Percentiles rank a stretch among this genome's conserved stretches.
These are phyloP conservation scores for Halichoerus grypus DNA, from an alignment of 2,113 vertebrate species.

Conservation along the genomic window DNA sequence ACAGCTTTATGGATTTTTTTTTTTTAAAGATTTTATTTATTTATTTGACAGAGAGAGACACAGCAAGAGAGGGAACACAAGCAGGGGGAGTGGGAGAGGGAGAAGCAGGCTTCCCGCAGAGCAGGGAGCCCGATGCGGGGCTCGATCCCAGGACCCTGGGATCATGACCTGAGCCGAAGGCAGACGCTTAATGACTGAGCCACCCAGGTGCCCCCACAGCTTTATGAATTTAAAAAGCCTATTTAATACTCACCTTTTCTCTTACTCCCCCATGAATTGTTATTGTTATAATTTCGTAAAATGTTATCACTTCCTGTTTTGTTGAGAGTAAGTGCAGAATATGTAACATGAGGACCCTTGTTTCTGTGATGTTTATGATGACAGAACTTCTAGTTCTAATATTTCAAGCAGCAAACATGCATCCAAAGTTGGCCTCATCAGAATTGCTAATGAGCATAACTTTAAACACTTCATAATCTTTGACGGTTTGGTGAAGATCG, in stretches of 20 bases:
- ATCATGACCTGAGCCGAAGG: too few relatives aligned
- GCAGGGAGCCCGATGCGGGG: too few relatives aligned
- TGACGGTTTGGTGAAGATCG: not conserved
- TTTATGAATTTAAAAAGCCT: constrained; percentile 19
- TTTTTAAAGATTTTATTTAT: too few relatives aligned
- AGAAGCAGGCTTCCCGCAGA: too few relatives aligned
- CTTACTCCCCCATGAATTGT: not conserved
- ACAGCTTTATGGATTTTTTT: not conserved
- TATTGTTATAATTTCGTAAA: not conserved
- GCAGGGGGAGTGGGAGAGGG: too few relatives aligned
- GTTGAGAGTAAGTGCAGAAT: not conserved
- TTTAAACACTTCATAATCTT: not conserved
- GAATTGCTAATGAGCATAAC: not conserved
- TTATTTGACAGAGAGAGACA: too few relatives aligned
- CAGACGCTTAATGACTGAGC: too few relatives aligned
- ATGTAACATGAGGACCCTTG: not conserved
- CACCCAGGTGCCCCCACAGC: too few relatives aligned
- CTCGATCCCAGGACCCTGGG: too few relatives aligned
- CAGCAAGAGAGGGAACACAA: too few relatives aligned
- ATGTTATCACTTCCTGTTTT: not conserved
- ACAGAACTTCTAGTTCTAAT: constrained; percentile 6
- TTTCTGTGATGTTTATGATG: not conserved
- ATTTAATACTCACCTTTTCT: not conserved
- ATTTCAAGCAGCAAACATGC: not conserved
- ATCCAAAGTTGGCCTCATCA: not conserved